Conservation (phyloP, 2,888 invertebrate species). For the Heliconius ethilla region DNA sequence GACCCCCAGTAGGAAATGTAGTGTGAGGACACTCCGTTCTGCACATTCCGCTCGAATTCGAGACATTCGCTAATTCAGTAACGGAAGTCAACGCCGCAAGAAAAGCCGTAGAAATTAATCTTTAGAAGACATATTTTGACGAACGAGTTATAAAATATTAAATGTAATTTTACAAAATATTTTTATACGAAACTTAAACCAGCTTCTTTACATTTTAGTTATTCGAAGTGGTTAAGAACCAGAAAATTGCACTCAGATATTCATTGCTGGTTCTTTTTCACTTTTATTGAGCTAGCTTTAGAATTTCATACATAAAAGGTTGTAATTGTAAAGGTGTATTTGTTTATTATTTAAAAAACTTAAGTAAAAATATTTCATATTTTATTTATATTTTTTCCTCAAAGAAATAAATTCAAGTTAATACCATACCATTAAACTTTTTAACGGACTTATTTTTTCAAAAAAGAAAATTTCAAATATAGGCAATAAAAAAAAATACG, state of each 20-base stretch:
- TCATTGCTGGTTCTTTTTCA: conserved; percentile 4
- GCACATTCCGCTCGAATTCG: no score
- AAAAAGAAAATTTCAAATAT: no score
- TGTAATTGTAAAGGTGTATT: background rate
- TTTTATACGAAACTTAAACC: conserved; percentile 1
- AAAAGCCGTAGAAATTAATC: no score
- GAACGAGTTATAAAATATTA: background rate
- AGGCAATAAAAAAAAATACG: no score
- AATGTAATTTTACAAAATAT: conserved; percentile 1
- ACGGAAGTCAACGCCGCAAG: no score
- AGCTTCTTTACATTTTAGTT: conserved; percentile 17
- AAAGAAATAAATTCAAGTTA: background rate
- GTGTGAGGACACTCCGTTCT: no score
- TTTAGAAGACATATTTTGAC: background rate
- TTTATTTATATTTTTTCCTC: background rate
- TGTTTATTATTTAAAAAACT: background rate
- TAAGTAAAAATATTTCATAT: background rate
- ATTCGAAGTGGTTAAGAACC: conserved; percentile 18
- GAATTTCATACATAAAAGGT: background rate
- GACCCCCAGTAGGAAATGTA: no score
- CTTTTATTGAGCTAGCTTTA: background rate
- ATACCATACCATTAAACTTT: no score
- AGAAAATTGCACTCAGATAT: conserved; percentile 25
- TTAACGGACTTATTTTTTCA: no score
- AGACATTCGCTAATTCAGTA: no score